These are phyloP conservation scores for Lathronympha strigana DNA, from an alignment of 2,888 invertebrate genomes.

Conservation along the genomic window DNA sequence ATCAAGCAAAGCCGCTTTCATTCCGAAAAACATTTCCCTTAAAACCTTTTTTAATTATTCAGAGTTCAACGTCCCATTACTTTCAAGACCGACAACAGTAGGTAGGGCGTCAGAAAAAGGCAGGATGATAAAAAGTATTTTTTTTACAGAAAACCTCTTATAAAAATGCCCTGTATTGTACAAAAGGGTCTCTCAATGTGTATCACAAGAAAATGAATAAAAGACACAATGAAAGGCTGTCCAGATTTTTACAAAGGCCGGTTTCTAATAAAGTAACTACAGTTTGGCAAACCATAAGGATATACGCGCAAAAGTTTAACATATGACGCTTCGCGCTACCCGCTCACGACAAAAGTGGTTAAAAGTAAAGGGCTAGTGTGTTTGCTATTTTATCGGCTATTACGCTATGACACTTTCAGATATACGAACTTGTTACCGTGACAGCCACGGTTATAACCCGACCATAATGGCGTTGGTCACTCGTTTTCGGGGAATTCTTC, in stretches of 20 bases:
- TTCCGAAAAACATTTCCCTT: conserved; percentile 29
- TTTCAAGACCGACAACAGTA: conserved; percentile 21
- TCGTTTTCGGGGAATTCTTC: no score
- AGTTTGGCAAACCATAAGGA: no score
- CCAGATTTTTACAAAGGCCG: neutral
- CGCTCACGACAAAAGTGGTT: no score
- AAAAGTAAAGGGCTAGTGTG: no score
- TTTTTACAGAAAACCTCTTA: conserved; percentile 10
- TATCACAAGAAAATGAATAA: conserved; percentile 14
- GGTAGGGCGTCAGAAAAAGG: conserved; percentile 14
- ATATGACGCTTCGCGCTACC: no score
- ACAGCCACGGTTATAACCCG: no score
- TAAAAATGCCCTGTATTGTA: neutral
- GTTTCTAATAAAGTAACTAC: conserved; percentile 26
- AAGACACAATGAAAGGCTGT: neutral
- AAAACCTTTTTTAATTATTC: conserved; percentile 41
- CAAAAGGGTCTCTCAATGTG: neutral
- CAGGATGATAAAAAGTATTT: conserved; percentile 12
- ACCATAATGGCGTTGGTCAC: no score
- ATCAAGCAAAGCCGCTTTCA: conserved; percentile 27
- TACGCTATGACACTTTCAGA: no score
- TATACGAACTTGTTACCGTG: no score
- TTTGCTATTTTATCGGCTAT: no score
- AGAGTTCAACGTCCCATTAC: conserved; percentile 31
- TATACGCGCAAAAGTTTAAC: no score